A percentile compares a stretch with the other conserved stretches of the same genome.
These are phyloP conservation scores for Neomonachus schauinslandi DNA, from an alignment of 2,113 vertebrate species.

Conservation along the genomic window DNA sequence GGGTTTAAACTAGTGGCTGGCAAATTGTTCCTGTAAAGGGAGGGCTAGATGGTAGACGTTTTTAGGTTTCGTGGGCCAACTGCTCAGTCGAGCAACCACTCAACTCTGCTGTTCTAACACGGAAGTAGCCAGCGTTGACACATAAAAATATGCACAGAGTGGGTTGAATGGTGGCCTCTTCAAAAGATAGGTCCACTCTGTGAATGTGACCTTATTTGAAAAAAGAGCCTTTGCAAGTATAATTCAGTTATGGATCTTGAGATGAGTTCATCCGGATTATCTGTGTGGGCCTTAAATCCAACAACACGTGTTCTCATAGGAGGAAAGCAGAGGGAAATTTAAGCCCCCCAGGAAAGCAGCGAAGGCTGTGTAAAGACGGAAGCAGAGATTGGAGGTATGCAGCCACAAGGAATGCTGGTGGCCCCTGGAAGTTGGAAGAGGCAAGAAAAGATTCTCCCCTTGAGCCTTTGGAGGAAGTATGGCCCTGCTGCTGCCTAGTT, in stretches of 20 bases:
- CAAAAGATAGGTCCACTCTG: not conserved
- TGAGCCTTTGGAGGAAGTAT: not conserved
- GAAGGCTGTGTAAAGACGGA: not conserved
- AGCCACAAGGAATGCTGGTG: not conserved
- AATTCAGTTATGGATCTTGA: not conserved
- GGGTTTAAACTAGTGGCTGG: not conserved
- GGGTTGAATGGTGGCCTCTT: not conserved
- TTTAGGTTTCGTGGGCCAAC: not conserved
- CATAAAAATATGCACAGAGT: not conserved
- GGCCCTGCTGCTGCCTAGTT: not conserved
- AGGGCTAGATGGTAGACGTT: not conserved
- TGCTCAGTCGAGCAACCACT: not conserved
- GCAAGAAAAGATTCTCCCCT: not conserved
- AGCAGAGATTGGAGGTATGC: not conserved
- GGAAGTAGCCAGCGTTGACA: not conserved
- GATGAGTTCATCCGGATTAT: not conserved
- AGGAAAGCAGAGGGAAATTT: not conserved
- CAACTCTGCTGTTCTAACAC: not conserved
- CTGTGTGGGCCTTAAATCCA: not conserved
- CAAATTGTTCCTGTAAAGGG: constrained; percentile 12
- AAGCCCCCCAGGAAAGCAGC: not conserved
- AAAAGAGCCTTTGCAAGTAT: not conserved
- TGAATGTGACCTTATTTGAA: not conserved
- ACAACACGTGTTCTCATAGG: not conserved
- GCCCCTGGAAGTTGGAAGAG: not conserved